Evolutionary conservation across 2,797 vertebrate species (phyloP).

Genomic region (Todus mexicanus): DNA sequence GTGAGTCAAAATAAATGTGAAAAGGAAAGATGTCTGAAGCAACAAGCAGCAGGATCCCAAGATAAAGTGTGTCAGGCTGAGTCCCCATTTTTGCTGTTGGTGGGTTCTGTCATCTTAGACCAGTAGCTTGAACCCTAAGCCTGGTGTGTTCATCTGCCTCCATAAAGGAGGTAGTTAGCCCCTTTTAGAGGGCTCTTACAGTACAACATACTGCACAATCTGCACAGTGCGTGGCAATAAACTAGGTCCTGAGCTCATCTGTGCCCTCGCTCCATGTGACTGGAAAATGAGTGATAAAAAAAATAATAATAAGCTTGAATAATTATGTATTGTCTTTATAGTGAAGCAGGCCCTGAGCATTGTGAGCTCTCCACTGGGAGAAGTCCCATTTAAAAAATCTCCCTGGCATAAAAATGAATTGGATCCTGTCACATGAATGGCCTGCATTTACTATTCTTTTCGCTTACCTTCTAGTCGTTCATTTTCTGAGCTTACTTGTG

Average conservation of each 20-base stretch:
- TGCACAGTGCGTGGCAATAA: neutral
- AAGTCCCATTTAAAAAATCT: conserved; percentile 41
- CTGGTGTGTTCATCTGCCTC: neutral
- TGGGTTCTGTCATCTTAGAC: neutral
- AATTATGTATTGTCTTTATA: conserved; percentile 23
- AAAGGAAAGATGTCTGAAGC: neutral
- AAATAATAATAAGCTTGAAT: conserved; percentile 30
- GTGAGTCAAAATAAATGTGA: neutral
- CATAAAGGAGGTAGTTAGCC: neutral
- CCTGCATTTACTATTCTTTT: conserved; percentile 30
- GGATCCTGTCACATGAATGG: conserved; percentile 21
- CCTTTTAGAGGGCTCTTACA: neutral
- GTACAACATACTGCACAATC: neutral
- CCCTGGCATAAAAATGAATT: conserved; percentile 12
- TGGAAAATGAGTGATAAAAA: conserved; percentile 15
- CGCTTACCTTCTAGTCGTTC: neutral
- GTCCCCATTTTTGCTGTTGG: neutral
- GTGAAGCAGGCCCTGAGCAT: neutral
- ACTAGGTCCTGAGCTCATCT: neutral
- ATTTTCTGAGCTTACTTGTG: conserved; percentile 8
- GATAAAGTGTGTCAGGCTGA: neutral
- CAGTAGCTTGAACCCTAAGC: neutral
- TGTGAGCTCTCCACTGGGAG: neutral
- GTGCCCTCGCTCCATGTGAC: neutral
- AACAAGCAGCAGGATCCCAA: neutral